Percentiles rank a stretch among this genome's conserved stretches.
Evolutionary conservation across 2,888 invertebrate species (phyloP).

Genomic region (Morpho achilles): DNA sequence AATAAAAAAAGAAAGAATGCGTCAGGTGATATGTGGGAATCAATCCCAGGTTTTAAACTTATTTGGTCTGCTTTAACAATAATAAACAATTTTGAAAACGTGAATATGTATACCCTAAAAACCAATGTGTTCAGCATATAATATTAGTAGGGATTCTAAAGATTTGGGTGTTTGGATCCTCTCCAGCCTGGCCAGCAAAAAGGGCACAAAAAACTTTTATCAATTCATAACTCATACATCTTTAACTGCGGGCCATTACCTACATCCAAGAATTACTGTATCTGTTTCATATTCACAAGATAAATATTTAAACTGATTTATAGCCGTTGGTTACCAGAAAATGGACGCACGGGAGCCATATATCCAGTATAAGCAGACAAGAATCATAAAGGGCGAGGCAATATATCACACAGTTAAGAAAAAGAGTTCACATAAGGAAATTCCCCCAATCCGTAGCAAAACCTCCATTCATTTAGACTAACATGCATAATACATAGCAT

Average conservation of each 20-base stretch:
- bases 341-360: conserved; percentile 22
- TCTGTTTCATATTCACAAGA: conserved; percentile 5
- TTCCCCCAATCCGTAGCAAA: conserved; percentile 13
- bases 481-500: conserved; percentile 40
- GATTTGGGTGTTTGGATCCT: too few relatives aligned
- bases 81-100: too few relatives aligned
- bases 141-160: too few relatives aligned
- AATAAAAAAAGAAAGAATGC: too few relatives aligned
- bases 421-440: conserved; percentile 15
- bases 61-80: too few relatives aligned
- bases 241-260: too few relatives aligned
- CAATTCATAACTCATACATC: neutral
- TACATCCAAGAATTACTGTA: neutral
- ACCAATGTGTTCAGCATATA: too few relatives aligned
- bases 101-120: too few relatives aligned
- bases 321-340: conserved; percentile 7
- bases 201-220: neutral
- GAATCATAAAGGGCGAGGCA: conserved; percentile 15
- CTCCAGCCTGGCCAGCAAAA: too few relatives aligned
- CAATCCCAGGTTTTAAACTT: too few relatives aligned
- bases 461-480: conserved; percentile 37
- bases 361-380: conserved; percentile 15
- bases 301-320: conserved; percentile 13
- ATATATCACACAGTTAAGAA: conserved; percentile 17
- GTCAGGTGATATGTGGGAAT: too few relatives aligned